Base-by-base conservation (phyloP, 1,140 invertebrate genomes). In the Dendrolimus punctatus region DNA sequence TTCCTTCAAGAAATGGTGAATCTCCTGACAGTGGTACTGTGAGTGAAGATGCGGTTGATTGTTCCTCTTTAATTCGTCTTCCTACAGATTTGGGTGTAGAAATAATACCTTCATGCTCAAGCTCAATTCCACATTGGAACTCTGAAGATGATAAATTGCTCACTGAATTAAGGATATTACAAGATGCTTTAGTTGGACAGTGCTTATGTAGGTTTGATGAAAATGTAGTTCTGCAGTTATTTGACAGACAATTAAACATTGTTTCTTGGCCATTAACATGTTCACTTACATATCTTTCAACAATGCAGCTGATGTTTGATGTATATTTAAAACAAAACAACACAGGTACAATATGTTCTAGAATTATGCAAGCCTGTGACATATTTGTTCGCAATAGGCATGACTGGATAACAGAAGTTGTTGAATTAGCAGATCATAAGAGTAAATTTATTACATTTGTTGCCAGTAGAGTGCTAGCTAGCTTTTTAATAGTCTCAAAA, bases 251-350 rank as follows among this genome's bases (percentile, higher is more conserved):
- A 47, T 87, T 91, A 43, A 88, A 90, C 49, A 89, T 95, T 46
- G 88, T 89, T 4, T 91, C 93, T 59, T 95, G 93, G 93, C 91
- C 92, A 6, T 76, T 91, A 5, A 91, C 92, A 57, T 91, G 92
- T 69, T 90, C 92, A 6, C 71, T 96, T 5, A 90, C 94, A 62
- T 95, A 95, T 70, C 82, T 96, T 47, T 95, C 94, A 51, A 94
- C 93, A 60, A 88, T 96, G 59, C 94, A 96, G 61, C 81, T 96
- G 5, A 84, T 96, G 46, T 95, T 95, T 73, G 94, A 96, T 72
- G 90, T 95, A 38, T 94, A 95, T 66, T 89, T 95, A 45, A 94
- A 94, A 71, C 95, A 96, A 78, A 95, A 94, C 64, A 90, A 90
- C 40, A 92, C 91, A 62, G 94, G 94, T 2, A 89, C 92, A 36